A percentile compares a stretch with the other conserved stretches of the same genome.
Evolutionary conservation across 2,113 vertebrate species (phyloP).

Genomic region (Machaerirhynchus nigripectus): DNA sequence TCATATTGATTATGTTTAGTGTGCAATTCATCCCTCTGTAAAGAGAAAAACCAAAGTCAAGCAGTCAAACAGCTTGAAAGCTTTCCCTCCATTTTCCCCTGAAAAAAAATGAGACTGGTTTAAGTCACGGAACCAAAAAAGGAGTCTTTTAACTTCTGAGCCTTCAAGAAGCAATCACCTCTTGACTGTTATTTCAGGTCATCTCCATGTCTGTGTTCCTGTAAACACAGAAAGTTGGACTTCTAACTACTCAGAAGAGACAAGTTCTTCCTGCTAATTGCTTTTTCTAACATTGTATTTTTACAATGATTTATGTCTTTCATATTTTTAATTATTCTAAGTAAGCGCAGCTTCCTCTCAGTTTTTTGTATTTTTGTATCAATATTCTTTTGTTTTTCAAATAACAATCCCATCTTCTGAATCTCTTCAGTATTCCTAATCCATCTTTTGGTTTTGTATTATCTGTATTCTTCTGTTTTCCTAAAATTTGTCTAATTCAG

Average conservation of each 20-base stretch:
- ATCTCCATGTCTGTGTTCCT: not conserved
- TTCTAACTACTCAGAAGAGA: not conserved
- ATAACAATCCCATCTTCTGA: not conserved
- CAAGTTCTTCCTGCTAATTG: not conserved
- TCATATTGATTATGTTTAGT: not conserved
- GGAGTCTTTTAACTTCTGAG: not conserved
- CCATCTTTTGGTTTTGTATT: not conserved
- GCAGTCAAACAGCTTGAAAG: not conserved
- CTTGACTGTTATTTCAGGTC: not conserved
- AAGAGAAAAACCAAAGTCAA: constrained; percentile 7
- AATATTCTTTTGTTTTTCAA: not conserved
- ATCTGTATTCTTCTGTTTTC: not conserved
- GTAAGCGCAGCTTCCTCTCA: not conserved
- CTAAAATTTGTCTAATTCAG: not conserved
- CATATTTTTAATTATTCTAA: not conserved
- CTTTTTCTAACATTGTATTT: not conserved
- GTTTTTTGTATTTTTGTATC: not conserved
- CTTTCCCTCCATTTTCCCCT: not conserved
- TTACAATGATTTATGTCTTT: not conserved
- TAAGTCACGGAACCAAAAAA: not conserved
- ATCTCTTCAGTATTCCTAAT: not conserved
- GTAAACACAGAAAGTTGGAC: not conserved
- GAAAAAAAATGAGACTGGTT: not conserved
- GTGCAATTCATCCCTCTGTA: not conserved
- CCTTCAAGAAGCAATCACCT: not conserved